Evolutionary conservation across 2,888 invertebrate genomes (phyloP).

Genomic region (Pristionchus arcanus): DNA sequence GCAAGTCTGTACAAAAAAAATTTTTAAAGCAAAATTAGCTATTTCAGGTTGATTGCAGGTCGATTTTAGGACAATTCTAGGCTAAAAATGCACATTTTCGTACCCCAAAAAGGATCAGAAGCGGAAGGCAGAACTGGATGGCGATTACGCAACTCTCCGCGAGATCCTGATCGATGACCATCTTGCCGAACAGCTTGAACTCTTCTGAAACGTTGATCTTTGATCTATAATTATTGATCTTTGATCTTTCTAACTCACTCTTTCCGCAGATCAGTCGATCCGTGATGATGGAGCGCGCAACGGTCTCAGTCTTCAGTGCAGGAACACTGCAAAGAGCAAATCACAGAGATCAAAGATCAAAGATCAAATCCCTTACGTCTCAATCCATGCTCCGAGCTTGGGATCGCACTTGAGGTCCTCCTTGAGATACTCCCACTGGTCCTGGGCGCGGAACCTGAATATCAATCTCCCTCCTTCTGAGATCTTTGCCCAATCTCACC

Average conservation of each 20-base stretch:
- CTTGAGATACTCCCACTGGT: background rate
- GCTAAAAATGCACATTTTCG: background rate
- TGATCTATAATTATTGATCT: background rate
- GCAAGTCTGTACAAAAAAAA: background rate
- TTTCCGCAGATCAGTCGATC: constrained; percentile 3
- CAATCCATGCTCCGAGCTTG: constrained; percentile 17
- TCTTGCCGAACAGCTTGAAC: background rate
- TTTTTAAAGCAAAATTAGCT: too few relatives aligned
- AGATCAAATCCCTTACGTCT: background rate
- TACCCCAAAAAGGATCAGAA: background rate
- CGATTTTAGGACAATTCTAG: too few relatives aligned
- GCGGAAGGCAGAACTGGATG: background rate
- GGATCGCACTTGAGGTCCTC: background rate
- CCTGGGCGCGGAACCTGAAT: background rate
- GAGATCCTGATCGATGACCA: background rate
- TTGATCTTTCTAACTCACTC: background rate
- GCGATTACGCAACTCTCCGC: background rate
- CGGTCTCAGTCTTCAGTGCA: too few relatives aligned
- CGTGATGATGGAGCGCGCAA: background rate
- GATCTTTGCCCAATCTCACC: constrained; percentile 6
- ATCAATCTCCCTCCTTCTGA: too few relatives aligned
- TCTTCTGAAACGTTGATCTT: background rate
- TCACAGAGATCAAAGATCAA: constrained; percentile 30
- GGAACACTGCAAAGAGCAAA: background rate
- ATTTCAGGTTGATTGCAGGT: too few relatives aligned